Conservation (phyloP, 2,113 vertebrate species). For the Bufo bufo region DNA sequence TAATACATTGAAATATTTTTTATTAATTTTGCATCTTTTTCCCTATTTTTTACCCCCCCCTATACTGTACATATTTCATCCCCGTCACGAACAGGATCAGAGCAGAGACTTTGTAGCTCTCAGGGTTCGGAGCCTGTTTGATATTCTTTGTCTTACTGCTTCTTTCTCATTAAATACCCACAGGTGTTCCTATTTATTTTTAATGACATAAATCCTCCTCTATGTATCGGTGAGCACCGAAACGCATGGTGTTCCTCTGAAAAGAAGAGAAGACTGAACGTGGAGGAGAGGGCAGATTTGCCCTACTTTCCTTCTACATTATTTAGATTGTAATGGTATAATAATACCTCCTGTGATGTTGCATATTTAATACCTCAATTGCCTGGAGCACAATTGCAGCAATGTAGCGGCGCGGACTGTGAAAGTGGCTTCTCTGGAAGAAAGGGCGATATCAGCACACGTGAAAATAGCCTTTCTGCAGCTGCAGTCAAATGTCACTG, state of each 20-base stretch:
- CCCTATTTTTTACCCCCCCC: not conserved
- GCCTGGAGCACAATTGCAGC: slow-evolving; percentile 61
- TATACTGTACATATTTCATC: not conserved
- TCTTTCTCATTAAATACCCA: slow-evolving; percentile 20
- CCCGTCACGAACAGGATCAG: not conserved
- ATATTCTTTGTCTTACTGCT: not conserved
- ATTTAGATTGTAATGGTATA: slow-evolving; percentile 67
- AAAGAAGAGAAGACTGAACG: not conserved
- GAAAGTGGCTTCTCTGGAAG: slow-evolving; percentile 54
- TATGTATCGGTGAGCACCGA: not conserved
- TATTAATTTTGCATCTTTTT: not conserved
- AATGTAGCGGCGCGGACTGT: slow-evolving; percentile 54
- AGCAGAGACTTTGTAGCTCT: not conserved
- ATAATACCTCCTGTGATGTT: slow-evolving; percentile 62
- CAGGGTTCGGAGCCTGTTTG: not conserved
- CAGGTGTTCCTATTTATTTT: slow-evolving; percentile 38
- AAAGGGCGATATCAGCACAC: slow-evolving; percentile 59
- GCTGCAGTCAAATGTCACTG: slow-evolving; percentile 68
- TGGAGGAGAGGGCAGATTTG: not conserved
- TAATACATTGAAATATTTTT: not conserved
- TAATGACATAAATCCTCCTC: not conserved
- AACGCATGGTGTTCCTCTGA: not conserved
- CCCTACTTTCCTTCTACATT: slow-evolving; percentile 67
- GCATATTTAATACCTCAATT: slow-evolving; percentile 74
- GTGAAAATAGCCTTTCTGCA: slow-evolving; percentile 65